A percentile compares a stretch with the other conserved stretches of the same genome.
These are phyloP conservation scores for Patiria pectinifera DNA, from an alignment of 53 echinoderm and acorn worm species.

Conservation along the genomic window DNA sequence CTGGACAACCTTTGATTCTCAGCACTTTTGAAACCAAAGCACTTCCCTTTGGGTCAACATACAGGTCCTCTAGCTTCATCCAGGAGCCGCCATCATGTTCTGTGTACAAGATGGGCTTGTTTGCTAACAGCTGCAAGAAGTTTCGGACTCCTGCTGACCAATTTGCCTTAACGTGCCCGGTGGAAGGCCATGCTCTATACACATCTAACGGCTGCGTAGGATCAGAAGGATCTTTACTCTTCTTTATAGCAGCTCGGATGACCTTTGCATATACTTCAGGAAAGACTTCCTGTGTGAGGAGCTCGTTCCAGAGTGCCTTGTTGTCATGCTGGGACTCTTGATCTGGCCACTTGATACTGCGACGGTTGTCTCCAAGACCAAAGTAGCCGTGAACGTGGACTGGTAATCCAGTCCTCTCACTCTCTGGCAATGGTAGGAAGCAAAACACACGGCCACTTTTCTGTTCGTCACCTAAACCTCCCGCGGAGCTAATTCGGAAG, in stretches of 20 bases:
- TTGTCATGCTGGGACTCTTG: conserved; percentile 81
- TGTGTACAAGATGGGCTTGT: conserved; percentile 63
- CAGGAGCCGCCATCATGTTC: conserved; percentile 59
- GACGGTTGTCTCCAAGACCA: conserved; percentile 87
- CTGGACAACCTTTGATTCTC: conserved; percentile 35
- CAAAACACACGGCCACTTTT: conserved; percentile 83
- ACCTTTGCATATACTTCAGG: conserved; percentile 75
- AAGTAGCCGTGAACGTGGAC: conserved; percentile 96
- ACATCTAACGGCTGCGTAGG: conserved; percentile 33
- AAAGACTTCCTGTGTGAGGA: conserved; percentile 69
- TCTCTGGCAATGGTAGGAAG: conserved; percentile 91
- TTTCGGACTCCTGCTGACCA: conserved; percentile 72
- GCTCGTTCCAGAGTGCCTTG: conserved; percentile 81
- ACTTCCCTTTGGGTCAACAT: conserved; percentile 6
- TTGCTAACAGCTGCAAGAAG: conserved; percentile 51
- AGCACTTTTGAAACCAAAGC: conserved; percentile 30
- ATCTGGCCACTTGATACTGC: conserved; percentile 93
- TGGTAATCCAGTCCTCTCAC: conserved; percentile 88
- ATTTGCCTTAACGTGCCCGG: background rate
- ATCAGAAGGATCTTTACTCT: background rate
- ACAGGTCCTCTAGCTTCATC: conserved; percentile 58
- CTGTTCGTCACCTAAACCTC: background rate
- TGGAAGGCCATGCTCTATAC: conserved; percentile 75
- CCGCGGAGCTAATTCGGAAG: conserved; percentile 21
- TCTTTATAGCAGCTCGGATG: conserved; percentile 35